phyloP scores from a whole-genome alignment of 2,888 invertebrate species.

The Oxyscelio sp. region DNA sequence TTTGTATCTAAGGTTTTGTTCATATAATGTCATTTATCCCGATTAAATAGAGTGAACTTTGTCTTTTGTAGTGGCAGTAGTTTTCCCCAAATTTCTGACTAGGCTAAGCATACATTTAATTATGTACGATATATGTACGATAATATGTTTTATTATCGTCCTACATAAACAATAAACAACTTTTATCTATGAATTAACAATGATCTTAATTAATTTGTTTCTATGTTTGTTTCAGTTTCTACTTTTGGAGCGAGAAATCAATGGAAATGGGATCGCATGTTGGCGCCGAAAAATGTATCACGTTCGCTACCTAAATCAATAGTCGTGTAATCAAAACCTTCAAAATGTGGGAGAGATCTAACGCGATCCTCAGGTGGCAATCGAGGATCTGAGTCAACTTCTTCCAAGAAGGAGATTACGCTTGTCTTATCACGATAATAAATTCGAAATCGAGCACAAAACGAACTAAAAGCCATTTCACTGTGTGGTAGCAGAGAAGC shows the following conservation, averaged over 20 bases:
- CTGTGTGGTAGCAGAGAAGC: slow-evolving; percentile 21
- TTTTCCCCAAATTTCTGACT: too few relatives aligned
- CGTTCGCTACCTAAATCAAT: slow-evolving; percentile 38
- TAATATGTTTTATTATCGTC: too few relatives aligned
- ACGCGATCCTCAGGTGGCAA: slow-evolving; percentile 82
- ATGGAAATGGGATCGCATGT: slow-evolving; percentile 49
- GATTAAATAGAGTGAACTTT: too few relatives aligned
- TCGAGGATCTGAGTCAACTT: slow-evolving; percentile 82
- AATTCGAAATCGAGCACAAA: not conserved
- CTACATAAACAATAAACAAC: too few relatives aligned
- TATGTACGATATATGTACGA: too few relatives aligned
- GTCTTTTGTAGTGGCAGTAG: too few relatives aligned
- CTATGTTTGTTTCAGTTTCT: slow-evolving; percentile 48
- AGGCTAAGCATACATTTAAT: too few relatives aligned
- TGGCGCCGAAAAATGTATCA: slow-evolving; percentile 34
- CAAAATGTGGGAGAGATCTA: slow-evolving; percentile 87
- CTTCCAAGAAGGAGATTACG: not conserved
- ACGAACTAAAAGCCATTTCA: not conserved
- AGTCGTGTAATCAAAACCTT: slow-evolving; percentile 51
- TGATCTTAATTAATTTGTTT: slow-evolving; percentile 13
- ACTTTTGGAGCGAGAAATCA: slow-evolving; percentile 22
- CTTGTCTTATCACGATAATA: not conserved
- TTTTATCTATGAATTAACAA: too few relatives aligned
- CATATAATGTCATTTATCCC: too few relatives aligned
- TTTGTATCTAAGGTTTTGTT: too few relatives aligned